Conservation (phyloP, 2,888 invertebrate genomes). For the Chloroclystis v-ata region DNA sequence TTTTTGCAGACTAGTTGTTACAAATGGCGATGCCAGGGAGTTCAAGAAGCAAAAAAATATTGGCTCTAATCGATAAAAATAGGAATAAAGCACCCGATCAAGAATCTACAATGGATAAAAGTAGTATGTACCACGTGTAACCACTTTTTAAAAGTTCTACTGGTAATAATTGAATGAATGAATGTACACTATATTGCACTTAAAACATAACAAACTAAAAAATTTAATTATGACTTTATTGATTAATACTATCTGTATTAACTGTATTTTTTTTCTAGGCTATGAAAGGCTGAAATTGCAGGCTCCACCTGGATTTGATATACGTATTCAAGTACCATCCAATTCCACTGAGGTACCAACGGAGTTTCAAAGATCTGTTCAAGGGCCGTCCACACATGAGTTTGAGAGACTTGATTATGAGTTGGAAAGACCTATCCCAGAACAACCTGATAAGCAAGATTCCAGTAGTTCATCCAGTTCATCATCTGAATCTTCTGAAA, state of each 20-base stretch:
- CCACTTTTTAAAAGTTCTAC: not conserved
- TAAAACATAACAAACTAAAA: not conserved
- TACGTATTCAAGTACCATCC: no score
- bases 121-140: not conserved
- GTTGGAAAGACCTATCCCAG: no score
- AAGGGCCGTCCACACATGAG: no score
- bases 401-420: no score
- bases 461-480: not conserved
- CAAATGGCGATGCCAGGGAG: not conserved
- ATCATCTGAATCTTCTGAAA: not conserved
- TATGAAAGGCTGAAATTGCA: no score
- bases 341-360: no score
- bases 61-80: not conserved
- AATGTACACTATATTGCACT: not conserved
- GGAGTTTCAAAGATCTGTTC: no score
- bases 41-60: slow-evolving; percentile 1
- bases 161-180: not conserved
- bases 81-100: not conserved
- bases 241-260: no score
- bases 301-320: no score
- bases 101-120: not conserved
- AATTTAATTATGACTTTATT: no score
- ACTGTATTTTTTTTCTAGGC: no score
- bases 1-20: not conserved
- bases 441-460: no score